phyloP scores from a whole-genome alignment of 2,113 vertebrate genomes.

The Xenus cinereus region DNA sequence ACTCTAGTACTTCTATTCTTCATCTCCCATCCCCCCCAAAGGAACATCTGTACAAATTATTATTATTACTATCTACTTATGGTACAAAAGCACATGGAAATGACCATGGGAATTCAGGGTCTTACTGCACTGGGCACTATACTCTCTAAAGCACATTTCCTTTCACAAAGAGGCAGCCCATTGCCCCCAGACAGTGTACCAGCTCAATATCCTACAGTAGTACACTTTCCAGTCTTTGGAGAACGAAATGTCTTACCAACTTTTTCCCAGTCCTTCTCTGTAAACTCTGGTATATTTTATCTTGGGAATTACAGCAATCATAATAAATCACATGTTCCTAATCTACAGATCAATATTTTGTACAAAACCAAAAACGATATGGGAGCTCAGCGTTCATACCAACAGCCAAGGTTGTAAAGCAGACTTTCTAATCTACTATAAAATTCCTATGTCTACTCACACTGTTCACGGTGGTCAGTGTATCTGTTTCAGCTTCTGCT shows the following conservation, averaged over 20 bases:
- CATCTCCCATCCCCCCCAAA: fast-evolving
- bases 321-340: not conserved
- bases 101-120: not conserved
- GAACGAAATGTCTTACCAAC: not conserved
- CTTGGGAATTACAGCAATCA: not conserved
- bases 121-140: not conserved
- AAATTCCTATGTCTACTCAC: not conserved
- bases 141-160: not conserved
- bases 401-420: not conserved
- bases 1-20: not conserved
- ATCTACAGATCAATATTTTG: not conserved
- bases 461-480: not conserved
- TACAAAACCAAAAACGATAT: not conserved
- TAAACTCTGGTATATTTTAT: not conserved
- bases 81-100: not conserved
- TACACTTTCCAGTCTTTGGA: not conserved
- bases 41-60: not conserved
- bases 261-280: not conserved
- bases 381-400: not conserved
- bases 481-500: not conserved
- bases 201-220: not conserved
- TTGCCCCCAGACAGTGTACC: fast-evolving
- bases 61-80: not conserved
- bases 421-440: not conserved
- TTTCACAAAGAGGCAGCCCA: not conserved